These are phyloP conservation scores for Machimus atricapillus DNA, from an alignment of 2,888 invertebrate genomes.

Conservation along the genomic window DNA sequence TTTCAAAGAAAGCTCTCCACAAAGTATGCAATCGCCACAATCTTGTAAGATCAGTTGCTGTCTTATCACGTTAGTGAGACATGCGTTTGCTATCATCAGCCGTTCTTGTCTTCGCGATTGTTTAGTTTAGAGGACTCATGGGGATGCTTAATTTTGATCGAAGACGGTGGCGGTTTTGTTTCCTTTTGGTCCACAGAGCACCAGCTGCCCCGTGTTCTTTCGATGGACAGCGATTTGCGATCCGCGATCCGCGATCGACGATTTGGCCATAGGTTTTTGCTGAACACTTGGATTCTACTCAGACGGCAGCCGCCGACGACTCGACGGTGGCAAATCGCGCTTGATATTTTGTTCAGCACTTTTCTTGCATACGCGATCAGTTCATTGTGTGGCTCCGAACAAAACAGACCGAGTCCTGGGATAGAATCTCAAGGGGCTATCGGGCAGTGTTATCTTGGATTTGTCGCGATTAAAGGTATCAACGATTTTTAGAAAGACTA, in stretches of 20 bases:
- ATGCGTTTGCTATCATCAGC: slow-evolving; percentile 9
- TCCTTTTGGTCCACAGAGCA: background rate
- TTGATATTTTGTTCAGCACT: slow-evolving; percentile 24
- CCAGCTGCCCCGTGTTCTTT: background rate
- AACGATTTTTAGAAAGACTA: background rate
- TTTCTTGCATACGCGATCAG: slow-evolving; percentile 36
- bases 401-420: slow-evolving; percentile 24
- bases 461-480: background rate
- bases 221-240: background rate
- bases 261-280: background rate
- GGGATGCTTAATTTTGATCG: background rate
- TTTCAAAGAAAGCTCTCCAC: background rate
- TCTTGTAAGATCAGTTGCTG: background rate
- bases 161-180: background rate
- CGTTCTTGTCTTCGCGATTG: background rate
- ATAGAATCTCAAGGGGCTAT: background rate
- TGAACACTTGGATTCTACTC: slow-evolving; percentile 24
- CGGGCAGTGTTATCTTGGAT: background rate
- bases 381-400: slow-evolving; percentile 29
- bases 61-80: slow-evolving; percentile 1
- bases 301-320: slow-evolving; percentile 4
- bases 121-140: background rate
- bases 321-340: slow-evolving; percentile 30
- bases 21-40: background rate
- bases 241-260: background rate